Conservation (phyloP, 2,113 vertebrate genomes). For the Oplegnathus fasciatus region DNA sequence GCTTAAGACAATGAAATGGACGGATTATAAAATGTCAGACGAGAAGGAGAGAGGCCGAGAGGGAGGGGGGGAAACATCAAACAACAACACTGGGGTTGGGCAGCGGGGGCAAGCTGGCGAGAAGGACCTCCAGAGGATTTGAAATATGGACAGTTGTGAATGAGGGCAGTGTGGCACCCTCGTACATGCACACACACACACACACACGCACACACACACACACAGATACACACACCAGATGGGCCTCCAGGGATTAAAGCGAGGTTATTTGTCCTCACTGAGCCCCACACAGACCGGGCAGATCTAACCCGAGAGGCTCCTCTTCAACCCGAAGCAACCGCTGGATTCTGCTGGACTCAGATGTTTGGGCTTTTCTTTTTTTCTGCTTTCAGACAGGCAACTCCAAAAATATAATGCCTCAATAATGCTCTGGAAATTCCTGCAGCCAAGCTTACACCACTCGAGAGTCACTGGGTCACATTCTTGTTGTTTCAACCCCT, state of each 20-base stretch:
- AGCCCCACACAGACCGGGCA: slow-evolving; percentile 44
- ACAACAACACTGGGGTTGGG: slow-evolving; percentile 48
- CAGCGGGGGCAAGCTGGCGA: slow-evolving; percentile 22
- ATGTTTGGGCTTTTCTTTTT: background rate
- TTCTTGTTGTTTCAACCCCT: slow-evolving; percentile 25
- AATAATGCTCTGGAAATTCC: slow-evolving; percentile 43
- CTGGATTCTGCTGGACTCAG: slow-evolving; percentile 29
- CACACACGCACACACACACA: slow-evolving; percentile 9
- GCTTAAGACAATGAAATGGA: slow-evolving; percentile 65
- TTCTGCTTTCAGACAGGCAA: slow-evolving; percentile 6
- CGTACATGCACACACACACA: slow-evolving; percentile 11
- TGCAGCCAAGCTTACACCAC: slow-evolving; percentile 21
- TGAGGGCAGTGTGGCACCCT: slow-evolving; percentile 72
- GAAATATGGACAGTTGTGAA: slow-evolving; percentile 75
- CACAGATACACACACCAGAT: slow-evolving; percentile 67
- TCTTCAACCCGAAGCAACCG: slow-evolving; percentile 33
- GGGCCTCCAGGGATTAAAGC: slow-evolving; percentile 73
- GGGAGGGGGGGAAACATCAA: slow-evolving; percentile 33
- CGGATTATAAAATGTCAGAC: slow-evolving; percentile 54
- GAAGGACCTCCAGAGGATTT: slow-evolving; percentile 58
- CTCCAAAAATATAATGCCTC: slow-evolving; percentile 39
- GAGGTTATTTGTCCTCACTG: slow-evolving; percentile 59
- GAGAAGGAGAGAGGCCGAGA: slow-evolving; percentile 29
- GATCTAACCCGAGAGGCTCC: slow-evolving; percentile 45
- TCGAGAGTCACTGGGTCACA: slow-evolving; percentile 29